These are phyloP conservation scores for Drosophila putrida DNA, from an alignment of 2,888 invertebrate genomes.

Conservation along the genomic window DNA sequence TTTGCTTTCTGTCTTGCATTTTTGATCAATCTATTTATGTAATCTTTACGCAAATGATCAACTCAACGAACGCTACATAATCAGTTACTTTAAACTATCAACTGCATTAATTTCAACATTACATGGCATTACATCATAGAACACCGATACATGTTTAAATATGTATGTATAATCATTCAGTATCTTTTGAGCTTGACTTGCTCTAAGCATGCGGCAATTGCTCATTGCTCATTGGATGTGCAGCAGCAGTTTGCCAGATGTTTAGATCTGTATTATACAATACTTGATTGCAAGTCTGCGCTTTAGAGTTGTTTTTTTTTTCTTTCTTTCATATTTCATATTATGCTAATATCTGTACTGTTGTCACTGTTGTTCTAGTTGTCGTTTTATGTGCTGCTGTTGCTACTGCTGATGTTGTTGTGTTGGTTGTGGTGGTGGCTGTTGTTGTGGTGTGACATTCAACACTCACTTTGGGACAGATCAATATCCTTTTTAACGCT, in stretches of 20 bases:
- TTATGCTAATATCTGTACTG: neutral
- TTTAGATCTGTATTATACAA: neutral
- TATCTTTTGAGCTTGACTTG: slow-evolving; percentile 5
- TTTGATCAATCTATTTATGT: slow-evolving; percentile 18
- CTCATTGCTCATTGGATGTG: slow-evolving; percentile 44
- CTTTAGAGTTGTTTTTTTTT: slow-evolving; percentile 3
- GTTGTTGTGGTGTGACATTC: slow-evolving; percentile 36
- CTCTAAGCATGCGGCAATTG: slow-evolving; percentile 17
- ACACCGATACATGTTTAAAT: neutral
- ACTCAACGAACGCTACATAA: slow-evolving; percentile 19
- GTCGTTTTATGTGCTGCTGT: slow-evolving; percentile 5
- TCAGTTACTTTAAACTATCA: slow-evolving; percentile 13
- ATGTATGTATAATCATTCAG: neutral
- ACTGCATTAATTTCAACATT: slow-evolving; percentile 4
- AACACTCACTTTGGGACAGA: slow-evolving; percentile 85
- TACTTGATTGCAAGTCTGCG: slow-evolving; percentile 11
- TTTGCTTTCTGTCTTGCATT: slow-evolving; percentile 13
- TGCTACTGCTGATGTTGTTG: slow-evolving; percentile 5
- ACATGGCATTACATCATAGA: slow-evolving; percentile 3
- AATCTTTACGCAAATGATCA: slow-evolving; percentile 21
- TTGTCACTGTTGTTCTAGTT: slow-evolving; percentile 1
- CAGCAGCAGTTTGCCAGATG: slow-evolving; percentile 21
- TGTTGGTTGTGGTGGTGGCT: slow-evolving; percentile 9
- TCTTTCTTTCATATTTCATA: neutral
- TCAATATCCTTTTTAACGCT: slow-evolving; percentile 86